Percentiles rank a stretch among this genome's conserved stretches.
These are phyloP conservation scores for Scylla paramamosain DNA, from an alignment of 1,140 invertebrate genomes.

Conservation along the genomic window DNA sequence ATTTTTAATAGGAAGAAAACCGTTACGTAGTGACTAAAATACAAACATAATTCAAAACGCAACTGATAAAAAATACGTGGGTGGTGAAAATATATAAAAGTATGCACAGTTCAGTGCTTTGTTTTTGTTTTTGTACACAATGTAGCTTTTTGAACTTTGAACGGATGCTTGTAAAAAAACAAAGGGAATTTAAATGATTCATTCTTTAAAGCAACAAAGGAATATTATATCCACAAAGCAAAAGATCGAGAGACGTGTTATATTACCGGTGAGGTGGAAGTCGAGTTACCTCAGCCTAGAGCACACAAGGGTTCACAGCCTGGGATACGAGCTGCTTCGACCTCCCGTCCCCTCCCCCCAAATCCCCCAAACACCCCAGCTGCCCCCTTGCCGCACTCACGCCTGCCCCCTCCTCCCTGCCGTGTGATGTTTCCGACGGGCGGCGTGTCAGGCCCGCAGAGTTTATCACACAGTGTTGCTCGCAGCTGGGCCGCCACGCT, in stretches of 20 bases:
- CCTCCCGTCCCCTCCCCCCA: not conserved
- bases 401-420: conserved; percentile 37
- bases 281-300: not conserved
- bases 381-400: not conserved
- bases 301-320: conserved; percentile 18
- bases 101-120: not conserved
- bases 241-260: not conserved
- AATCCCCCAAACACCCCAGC: not conserved
- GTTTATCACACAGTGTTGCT: conserved; percentile 56
- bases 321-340: not conserved
- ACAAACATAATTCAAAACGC: too few relatives aligned
- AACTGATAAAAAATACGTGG: not conserved
- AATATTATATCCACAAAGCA: not conserved
- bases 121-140: not conserved
- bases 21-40: too few relatives aligned
- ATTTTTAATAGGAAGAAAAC: too few relatives aligned
- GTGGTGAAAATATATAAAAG: not conserved
- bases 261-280: not conserved
- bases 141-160: not conserved
- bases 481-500: conserved; percentile 45
- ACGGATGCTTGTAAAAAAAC: not conserved
- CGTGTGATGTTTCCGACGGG: conserved; percentile 56
- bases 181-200: not conserved
- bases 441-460: conserved; percentile 55
- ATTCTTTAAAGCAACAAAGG: not conserved